Conservation (phyloP, 2,888 invertebrate genomes). For the Caenorhabditis macrosperma region DNA sequence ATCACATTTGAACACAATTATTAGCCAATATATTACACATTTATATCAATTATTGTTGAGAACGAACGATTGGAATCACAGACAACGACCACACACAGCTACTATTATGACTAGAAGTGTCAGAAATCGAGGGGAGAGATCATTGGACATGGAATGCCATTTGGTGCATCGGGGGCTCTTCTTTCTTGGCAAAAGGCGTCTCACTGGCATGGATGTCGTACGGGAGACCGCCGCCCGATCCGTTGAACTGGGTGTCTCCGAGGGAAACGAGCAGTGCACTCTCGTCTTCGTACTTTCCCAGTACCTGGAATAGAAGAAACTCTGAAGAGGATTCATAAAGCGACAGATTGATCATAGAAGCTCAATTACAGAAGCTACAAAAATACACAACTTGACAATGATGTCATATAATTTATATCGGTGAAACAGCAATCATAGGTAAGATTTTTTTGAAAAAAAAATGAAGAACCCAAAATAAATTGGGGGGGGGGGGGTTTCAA, state of each 20-base stretch:
- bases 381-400: too few species aligned
- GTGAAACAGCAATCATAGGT: too few species aligned
- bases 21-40: too few species aligned
- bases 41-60: too few species aligned
- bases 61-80: too few species aligned
- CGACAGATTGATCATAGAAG: too few species aligned
- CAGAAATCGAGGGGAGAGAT: neutral
- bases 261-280: slow-evolving; percentile 48
- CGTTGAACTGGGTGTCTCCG: slow-evolving; percentile 41
- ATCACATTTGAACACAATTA: too few species aligned
- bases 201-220: slow-evolving; percentile 46
- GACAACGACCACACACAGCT: neutral
- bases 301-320: slow-evolving; percentile 31
- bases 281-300: slow-evolving; percentile 59
- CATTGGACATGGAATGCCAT: slow-evolving; percentile 11
- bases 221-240: slow-evolving; percentile 44
- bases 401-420: too few species aligned
- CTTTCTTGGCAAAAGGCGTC: slow-evolving; percentile 1
- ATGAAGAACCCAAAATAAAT: too few species aligned
- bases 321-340: neutral
- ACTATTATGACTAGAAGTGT: neutral
- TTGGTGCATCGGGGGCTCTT: neutral
- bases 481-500: too few species aligned
- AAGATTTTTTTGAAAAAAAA: too few species aligned
- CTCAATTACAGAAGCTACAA: too few species aligned